Evolutionary conservation across 2,888 invertebrate species (phyloP).

Genomic region (Troides aeacus): DNA sequence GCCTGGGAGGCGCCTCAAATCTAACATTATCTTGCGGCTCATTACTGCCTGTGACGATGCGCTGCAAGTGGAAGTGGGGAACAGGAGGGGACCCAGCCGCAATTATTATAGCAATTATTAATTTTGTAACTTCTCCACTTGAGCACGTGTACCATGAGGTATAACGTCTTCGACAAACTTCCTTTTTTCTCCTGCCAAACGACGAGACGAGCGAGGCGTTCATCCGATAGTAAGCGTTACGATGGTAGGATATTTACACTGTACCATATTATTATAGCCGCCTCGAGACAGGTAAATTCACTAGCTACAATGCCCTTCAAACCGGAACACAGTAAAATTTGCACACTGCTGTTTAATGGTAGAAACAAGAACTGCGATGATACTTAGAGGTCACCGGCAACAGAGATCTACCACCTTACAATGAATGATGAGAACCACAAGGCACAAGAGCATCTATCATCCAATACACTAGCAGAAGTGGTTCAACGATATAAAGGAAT

Average conservation of each 20-base stretch:
- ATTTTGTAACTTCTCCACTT: constrained; percentile 21
- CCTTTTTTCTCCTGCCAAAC: too few species aligned
- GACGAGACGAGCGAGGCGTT: too few species aligned
- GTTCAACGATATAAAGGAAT: too few species aligned
- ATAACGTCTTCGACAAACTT: background rate
- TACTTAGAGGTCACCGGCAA: too few species aligned
- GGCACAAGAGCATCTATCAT: background rate
- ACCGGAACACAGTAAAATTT: too few species aligned
- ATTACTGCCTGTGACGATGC: constrained; percentile 49
- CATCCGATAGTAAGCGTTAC: too few species aligned
- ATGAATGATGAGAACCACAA: background rate
- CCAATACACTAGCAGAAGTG: background rate
- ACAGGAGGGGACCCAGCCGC: constrained; percentile 16
- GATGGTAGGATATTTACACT: too few species aligned
- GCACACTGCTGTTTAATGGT: too few species aligned
- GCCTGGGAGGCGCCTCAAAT: constrained; percentile 65
- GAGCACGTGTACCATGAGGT: constrained; percentile 6
- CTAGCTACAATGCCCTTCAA: too few species aligned
- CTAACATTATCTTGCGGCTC: constrained; percentile 64
- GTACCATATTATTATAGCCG: too few species aligned
- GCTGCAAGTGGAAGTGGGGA: constrained; percentile 4
- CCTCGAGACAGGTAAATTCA: too few species aligned
- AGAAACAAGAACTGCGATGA: too few species aligned
- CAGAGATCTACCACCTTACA: background rate
- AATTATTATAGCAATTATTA: constrained; percentile 26